Evolutionary conservation across 2,113 vertebrate species (phyloP).

Genomic region (Mobula hypostoma): DNA sequence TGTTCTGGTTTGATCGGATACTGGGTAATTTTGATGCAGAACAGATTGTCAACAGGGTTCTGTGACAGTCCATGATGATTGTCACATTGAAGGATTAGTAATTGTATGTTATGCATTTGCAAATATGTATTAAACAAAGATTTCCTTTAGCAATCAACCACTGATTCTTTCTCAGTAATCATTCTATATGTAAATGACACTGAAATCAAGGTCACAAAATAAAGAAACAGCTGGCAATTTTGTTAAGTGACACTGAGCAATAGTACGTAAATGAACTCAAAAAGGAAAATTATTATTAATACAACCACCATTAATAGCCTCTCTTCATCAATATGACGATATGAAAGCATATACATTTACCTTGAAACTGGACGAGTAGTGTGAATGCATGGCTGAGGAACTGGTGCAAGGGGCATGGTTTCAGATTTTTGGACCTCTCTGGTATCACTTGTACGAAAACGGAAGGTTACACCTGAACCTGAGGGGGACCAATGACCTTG

Average conservation of each 20-base stretch:
- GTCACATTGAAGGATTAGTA: neutral
- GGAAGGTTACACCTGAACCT: no score
- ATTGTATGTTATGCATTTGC: neutral
- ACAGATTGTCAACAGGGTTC: neutral
- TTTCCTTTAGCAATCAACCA: neutral
- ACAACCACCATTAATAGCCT: neutral
- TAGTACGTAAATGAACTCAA: neutral
- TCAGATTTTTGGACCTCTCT: no score
- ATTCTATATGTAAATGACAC: conserved; percentile 8
- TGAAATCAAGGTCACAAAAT: neutral
- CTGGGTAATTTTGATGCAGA: neutral
- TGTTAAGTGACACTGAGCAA: neutral
- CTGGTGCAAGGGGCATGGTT: no score
- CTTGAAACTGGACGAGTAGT: no score
- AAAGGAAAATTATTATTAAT: neutral
- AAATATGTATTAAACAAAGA: neutral
- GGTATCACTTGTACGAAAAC: no score
- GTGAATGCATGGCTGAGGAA: no score
- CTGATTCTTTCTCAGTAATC: conserved; percentile 24
- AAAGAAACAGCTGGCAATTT: neutral
- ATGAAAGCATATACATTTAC: neutral
- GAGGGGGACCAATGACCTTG: no score
- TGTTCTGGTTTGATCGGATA: neutral
- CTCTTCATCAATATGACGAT: neutral
- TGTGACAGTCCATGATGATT: neutral